These are phyloP conservation scores for Elegia similella DNA, from an alignment of 2,888 invertebrate genomes.

Conservation along the genomic window DNA sequence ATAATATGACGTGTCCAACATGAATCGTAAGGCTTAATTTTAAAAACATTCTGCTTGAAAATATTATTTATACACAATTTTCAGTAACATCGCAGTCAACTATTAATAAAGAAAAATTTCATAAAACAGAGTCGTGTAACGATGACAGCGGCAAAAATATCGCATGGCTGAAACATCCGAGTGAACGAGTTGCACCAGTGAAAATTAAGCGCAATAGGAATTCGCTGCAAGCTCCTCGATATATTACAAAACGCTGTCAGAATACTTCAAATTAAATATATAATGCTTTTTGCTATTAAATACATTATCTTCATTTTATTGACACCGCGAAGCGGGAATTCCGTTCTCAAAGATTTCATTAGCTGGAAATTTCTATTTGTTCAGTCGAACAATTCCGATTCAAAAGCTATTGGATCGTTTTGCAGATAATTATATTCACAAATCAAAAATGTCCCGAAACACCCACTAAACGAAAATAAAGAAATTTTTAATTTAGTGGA, in stretches of 20 bases:
- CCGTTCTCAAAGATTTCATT: neutral
- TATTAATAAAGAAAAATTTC: constrained; percentile 5
- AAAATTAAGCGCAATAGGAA: constrained; percentile 11
- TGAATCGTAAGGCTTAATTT: neutral
- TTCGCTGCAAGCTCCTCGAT: neutral
- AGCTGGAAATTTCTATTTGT: neutral
- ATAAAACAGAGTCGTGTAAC: constrained; percentile 1
- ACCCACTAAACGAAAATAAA: constrained; percentile 68
- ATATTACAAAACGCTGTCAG: neutral
- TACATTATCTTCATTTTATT: neutral
- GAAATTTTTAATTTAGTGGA: constrained; percentile 78
- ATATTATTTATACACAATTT: neutral
- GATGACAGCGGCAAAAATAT: constrained; percentile 15
- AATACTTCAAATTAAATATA: too few relatives aligned
- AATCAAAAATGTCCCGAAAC: constrained; percentile 53
- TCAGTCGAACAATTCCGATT: neutral
- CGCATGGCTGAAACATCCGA: constrained; percentile 16
- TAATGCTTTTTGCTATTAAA: neutral
- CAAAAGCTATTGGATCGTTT: constrained; percentile 17
- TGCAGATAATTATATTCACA: constrained; percentile 32
- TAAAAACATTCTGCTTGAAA: neutral
- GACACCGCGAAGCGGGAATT: neutral
- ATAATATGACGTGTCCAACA: neutral
- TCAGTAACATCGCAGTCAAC: neutral
- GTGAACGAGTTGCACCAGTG: constrained; percentile 13